phyloP scores from a whole-genome alignment of 2,113 vertebrate genomes.

The Amblyornis subalaris region DNA sequence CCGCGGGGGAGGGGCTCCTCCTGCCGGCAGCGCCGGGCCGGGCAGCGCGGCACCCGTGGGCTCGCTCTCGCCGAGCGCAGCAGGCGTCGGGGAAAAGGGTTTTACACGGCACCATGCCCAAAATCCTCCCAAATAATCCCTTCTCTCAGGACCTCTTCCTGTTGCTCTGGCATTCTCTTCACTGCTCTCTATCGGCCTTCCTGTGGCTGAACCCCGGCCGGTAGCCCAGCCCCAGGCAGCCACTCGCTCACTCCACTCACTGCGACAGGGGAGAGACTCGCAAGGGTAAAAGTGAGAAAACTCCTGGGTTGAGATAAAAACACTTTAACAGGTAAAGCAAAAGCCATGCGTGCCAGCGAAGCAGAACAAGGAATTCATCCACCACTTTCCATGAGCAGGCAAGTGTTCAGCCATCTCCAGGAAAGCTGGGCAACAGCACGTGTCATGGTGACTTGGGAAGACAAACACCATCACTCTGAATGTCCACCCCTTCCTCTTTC shows the following conservation, averaged over 20 bases:
- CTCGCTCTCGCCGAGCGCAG: rapidly evolving
- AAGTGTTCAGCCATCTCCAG: not conserved
- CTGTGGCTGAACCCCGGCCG: rapidly evolving
- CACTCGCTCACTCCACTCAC: rapidly evolving
- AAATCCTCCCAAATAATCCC: not conserved
- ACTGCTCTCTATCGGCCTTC: not conserved
- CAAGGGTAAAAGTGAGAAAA: not conserved
- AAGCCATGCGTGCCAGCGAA: rapidly evolving
- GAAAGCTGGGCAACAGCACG: not conserved
- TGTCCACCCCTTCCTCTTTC: rapidly evolving
- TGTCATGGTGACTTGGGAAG: not conserved
- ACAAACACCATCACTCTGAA: rapidly evolving
- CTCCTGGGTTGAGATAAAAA: rapidly evolving
- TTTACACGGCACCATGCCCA: rapidly evolving
- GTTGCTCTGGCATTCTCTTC: not conserved
- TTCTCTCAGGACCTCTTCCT: not conserved
- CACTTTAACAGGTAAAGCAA: not conserved
- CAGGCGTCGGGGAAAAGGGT: not conserved
- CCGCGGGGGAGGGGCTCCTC: not conserved
- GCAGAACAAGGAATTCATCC: not conserved
- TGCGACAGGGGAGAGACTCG: rapidly evolving
- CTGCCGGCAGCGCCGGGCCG: not conserved
- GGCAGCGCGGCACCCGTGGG: not conserved
- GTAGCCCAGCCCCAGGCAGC: not conserved
- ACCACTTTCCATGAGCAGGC: rapidly evolving